These are phyloP conservation scores for Corythoichthys haematopterus DNA, from an alignment of 2,113 vertebrate species.

Conservation along the genomic window DNA sequence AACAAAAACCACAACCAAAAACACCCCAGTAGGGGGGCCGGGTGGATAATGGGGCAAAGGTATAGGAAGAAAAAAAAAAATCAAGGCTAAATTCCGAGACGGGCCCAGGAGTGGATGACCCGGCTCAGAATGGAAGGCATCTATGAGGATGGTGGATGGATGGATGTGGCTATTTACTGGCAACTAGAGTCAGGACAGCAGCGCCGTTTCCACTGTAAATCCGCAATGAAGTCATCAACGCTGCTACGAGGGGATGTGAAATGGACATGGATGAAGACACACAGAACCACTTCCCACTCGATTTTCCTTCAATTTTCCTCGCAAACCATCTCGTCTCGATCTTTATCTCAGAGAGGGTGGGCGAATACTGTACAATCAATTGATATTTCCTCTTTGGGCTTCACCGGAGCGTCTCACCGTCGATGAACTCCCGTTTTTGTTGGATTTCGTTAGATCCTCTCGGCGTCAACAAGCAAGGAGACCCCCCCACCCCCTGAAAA, in stretches of 20 bases:
- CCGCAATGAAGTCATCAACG: constrained; percentile 68
- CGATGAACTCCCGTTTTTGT: constrained; percentile 21
- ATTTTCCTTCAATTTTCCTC: constrained; percentile 33
- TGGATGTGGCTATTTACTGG: constrained; percentile 45
- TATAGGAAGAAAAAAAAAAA: constrained; percentile 16
- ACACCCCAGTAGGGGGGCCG: constrained; percentile 53
- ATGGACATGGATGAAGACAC: constrained; percentile 42
- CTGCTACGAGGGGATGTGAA: constrained; percentile 38
- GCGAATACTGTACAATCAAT: constrained; percentile 34
- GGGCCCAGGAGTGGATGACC: constrained; percentile 62
- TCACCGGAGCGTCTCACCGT: constrained; percentile 38
- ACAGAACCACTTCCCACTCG: neutral
- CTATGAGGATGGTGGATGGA: constrained; percentile 3
- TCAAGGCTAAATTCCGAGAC: constrained; percentile 62
- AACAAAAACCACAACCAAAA: constrained; percentile 3
- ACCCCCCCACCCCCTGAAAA: constrained; percentile 46
- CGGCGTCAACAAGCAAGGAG: constrained; percentile 45
- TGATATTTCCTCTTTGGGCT: constrained; percentile 66
- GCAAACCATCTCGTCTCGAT: constrained; percentile 58
- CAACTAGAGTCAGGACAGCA: constrained; percentile 16
- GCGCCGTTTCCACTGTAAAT: constrained; percentile 60
- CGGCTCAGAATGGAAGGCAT: constrained; percentile 59
- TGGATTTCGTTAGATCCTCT: constrained; percentile 32
- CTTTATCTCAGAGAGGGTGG: neutral
- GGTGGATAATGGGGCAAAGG: constrained; percentile 17